Conservation (phyloP, 2,888 invertebrate genomes). For the Chrysolina haemoptera region DNA sequence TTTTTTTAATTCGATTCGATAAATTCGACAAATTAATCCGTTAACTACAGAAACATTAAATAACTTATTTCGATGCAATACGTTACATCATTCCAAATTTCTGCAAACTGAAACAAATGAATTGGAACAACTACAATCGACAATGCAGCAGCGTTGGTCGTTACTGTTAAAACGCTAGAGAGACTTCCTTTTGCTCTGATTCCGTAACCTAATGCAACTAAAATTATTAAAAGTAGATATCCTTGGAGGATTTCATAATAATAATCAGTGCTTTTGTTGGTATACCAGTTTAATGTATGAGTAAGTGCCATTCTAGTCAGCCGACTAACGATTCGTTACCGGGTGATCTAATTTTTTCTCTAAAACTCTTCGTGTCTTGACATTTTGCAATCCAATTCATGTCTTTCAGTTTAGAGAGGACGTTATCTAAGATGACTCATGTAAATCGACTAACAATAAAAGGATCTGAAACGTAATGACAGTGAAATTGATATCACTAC, state of each 20-base stretch:
- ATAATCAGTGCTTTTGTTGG: conserved; percentile 23
- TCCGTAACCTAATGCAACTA: conserved; percentile 33
- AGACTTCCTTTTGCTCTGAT: conserved; percentile 30
- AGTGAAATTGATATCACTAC: no score
- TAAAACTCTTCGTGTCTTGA: not conserved
- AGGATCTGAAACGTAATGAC: no score
- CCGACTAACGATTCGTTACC: conserved; percentile 11
- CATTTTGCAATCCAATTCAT: no score
- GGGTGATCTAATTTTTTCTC: not conserved
- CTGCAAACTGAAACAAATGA: not conserved
- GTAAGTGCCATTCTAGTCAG: conserved; percentile 19
- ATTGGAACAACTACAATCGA: conserved; percentile 10
- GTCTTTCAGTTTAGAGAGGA: no score
- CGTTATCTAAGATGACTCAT: no score
- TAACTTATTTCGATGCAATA: not conserved
- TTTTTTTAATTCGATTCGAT: no score
- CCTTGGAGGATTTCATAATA: conserved; percentile 39
- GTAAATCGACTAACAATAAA: no score
- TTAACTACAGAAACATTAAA: no score
- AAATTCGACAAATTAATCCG: not conserved
- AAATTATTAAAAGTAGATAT: conserved; percentile 37
- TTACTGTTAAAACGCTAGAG: not conserved
- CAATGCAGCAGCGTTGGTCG: conserved; percentile 8
- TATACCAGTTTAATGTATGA: conserved; percentile 4
- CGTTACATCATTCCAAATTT: conserved; percentile 5